phyloP scores from a whole-genome alignment of 2,797 vertebrate species.

The Pipistrellus pygmaeus region DNA sequence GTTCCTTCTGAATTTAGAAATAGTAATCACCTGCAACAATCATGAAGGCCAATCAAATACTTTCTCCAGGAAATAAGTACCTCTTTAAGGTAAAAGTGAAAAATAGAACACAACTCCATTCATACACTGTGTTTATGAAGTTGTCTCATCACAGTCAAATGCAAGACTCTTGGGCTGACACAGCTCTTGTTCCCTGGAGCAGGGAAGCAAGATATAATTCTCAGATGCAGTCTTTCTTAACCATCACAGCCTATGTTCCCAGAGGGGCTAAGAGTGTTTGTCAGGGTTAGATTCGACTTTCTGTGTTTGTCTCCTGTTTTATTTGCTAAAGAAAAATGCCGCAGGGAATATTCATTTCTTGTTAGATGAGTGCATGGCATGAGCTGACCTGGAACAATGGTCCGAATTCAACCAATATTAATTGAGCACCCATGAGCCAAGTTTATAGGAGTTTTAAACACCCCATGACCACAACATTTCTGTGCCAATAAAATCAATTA shows the following conservation, averaged over 20 bases:
- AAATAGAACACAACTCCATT: not conserved
- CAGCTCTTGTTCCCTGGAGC: not conserved
- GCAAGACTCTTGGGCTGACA: not conserved
- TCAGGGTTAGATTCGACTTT: slow-evolving; percentile 7
- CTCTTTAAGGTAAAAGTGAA: slow-evolving; percentile 40
- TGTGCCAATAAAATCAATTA: not conserved
- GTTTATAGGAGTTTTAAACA: not conserved
- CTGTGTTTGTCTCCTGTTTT: slow-evolving; percentile 18
- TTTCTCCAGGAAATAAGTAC: slow-evolving; percentile 45
- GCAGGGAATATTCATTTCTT: slow-evolving; percentile 6
- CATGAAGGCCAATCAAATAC: slow-evolving; percentile 9
- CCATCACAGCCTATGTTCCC: not conserved
- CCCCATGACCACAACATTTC: not conserved
- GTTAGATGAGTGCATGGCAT: not conserved
- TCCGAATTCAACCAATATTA: slow-evolving; percentile 48
- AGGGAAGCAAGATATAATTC: not conserved
- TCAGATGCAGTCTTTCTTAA: not conserved
- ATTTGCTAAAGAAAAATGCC: slow-evolving; percentile 40
- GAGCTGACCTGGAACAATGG: not conserved
- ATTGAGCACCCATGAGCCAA: not conserved
- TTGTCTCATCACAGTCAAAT: slow-evolving; percentile 18
- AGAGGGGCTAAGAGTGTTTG: not conserved
- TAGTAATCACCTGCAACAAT: not conserved
- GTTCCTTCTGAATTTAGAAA: slow-evolving; percentile 47
- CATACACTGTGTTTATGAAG: slow-evolving; percentile 12